phyloP scores from a whole-genome alignment of 1,140 invertebrate genomes.

The Atta texana region DNA sequence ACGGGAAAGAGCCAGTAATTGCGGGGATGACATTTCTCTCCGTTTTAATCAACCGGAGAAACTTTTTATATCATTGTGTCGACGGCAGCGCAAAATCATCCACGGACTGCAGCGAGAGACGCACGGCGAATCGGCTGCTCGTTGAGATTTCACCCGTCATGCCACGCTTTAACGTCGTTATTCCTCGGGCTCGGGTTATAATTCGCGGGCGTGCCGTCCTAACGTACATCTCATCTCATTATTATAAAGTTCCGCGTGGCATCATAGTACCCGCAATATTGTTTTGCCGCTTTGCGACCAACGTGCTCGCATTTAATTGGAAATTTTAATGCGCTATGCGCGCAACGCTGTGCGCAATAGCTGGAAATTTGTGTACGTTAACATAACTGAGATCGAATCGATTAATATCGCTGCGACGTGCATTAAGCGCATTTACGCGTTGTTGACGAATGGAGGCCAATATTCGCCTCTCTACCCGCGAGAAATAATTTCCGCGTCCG shows the following conservation, averaged over 20 bases:
- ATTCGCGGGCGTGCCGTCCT: conserved; percentile 39
- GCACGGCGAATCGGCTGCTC: conserved; percentile 51
- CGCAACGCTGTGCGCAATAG: not conserved
- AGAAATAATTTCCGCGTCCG: conserved; percentile 31
- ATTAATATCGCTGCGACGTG: conserved; percentile 21
- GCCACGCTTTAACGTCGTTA: conserved; percentile 60
- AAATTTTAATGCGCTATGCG: conserved; percentile 1
- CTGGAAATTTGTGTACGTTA: not conserved
- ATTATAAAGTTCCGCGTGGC: not conserved
- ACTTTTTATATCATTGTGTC: conserved; percentile 39
- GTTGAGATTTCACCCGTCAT: conserved; percentile 62
- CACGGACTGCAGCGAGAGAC: conserved; percentile 20
- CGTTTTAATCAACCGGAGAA: conserved; percentile 51
- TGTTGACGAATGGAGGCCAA: not conserved
- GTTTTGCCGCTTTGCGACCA: not conserved
- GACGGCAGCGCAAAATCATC: conserved; percentile 11
- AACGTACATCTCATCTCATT: conserved; percentile 29
- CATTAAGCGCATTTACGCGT: not conserved
- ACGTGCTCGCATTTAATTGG: not conserved
- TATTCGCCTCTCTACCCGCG: no score
- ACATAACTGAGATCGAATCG: not conserved
- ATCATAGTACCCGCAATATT: not conserved
- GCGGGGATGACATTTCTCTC: conserved; percentile 49
- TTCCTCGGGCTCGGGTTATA: conserved; percentile 37
- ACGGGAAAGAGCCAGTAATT: conserved; percentile 11